These are phyloP conservation scores for Hyposmocoma kahamanoa DNA, from an alignment of 1,140 invertebrate genomes.

Conservation along the genomic window DNA sequence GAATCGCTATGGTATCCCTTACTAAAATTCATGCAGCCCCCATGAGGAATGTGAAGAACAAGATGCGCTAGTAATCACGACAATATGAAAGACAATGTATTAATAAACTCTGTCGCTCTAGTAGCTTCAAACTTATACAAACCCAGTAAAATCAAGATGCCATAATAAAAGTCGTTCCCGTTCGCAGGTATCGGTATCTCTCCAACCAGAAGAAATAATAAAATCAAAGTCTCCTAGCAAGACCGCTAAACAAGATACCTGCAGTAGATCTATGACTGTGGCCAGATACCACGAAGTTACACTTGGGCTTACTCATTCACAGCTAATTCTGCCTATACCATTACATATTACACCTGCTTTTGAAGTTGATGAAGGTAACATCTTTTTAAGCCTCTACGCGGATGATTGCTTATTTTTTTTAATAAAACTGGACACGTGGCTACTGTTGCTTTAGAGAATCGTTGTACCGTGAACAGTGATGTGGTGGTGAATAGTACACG, in stretches of 20 bases:
- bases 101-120: too few relatives aligned
- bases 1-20: neutral
- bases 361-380: conserved; percentile 84
- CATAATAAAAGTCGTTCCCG: too few relatives aligned
- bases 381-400: conserved; percentile 1
- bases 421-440: too few relatives aligned
- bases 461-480: too few relatives aligned
- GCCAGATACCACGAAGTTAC: conserved; percentile 96
- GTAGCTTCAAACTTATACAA: too few relatives aligned
- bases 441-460: too few relatives aligned
- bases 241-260: conserved; percentile 53
- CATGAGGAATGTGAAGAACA: neutral
- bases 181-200: conserved; percentile 82
- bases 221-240: conserved; percentile 59
- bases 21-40: neutral
- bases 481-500: too few relatives aligned
- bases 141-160: too few relatives aligned
- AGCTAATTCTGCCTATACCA: conserved; percentile 94
- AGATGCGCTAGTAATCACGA: neutral
- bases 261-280: conserved; percentile 74
- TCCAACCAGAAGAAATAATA: conserved; percentile 93
- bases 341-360: conserved; percentile 95
- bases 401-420: too few relatives aligned
- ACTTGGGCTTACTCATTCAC: conserved; percentile 89
- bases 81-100: neutral